A percentile compares a stretch with the other conserved stretches of the same genome.
Conservation (phyloP, 2,888 invertebrate genomes). For the Pocota personata region DNA sequence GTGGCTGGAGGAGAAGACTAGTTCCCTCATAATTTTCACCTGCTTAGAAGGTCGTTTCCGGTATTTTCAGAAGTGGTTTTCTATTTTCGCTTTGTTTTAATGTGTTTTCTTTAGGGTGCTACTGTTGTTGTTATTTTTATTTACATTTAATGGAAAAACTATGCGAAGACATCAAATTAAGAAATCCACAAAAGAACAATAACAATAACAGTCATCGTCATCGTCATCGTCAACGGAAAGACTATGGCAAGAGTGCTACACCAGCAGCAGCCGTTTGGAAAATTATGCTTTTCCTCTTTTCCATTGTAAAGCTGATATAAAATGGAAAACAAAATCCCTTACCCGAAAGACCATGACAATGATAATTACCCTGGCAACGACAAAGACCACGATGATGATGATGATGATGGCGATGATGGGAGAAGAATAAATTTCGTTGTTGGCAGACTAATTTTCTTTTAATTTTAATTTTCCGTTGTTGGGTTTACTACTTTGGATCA, state of each 20-base stretch:
- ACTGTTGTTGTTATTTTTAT: slow-evolving; percentile 23
- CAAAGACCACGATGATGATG: background rate
- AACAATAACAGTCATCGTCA: slow-evolving; percentile 43
- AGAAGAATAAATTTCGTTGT: slow-evolving; percentile 43
- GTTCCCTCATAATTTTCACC: slow-evolving; percentile 74
- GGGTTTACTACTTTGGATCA: background rate
- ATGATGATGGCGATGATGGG: slow-evolving; percentile 21
- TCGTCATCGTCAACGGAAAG: slow-evolving; percentile 23
- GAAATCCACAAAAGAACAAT: slow-evolving; percentile 55
- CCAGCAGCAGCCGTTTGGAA: slow-evolving; percentile 47
- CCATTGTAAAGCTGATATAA: slow-evolving; percentile 17
- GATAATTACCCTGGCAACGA: slow-evolving; percentile 56
- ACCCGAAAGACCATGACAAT: slow-evolving; percentile 64
- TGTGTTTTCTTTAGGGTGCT: slow-evolving; percentile 30
- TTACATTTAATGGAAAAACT: slow-evolving; percentile 58
- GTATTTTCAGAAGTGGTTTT: slow-evolving; percentile 67
- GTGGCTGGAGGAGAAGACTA: background rate
- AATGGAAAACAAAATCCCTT: slow-evolving; percentile 40
- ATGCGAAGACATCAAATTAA: slow-evolving; percentile 63
- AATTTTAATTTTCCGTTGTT: slow-evolving; percentile 35
- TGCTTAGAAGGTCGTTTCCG: slow-evolving; percentile 72
- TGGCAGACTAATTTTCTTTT: slow-evolving; percentile 42
- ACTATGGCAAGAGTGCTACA: background rate
- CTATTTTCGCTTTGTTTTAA: slow-evolving; percentile 66
- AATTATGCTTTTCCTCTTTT: slow-evolving; percentile 60